Base-by-base conservation (phyloP, 2,888 invertebrate genomes). In the Cheilosia scutellata region DNA sequence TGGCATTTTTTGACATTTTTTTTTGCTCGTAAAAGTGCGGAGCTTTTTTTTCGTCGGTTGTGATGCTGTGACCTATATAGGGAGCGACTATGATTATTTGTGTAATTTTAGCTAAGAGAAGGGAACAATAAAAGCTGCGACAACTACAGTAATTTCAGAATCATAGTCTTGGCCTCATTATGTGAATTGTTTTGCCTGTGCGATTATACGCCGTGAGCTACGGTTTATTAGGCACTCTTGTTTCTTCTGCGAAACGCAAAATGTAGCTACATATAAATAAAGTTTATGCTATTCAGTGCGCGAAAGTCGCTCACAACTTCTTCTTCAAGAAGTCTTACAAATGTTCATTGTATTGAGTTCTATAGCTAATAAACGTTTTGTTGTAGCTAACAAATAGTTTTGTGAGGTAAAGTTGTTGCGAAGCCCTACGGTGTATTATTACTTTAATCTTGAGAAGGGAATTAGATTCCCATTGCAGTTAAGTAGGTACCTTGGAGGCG, bases 241-340 rank as follows among this genome's bases (percentile, higher is more conserved):
- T 79, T 53, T 49, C 20, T 42, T 57, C 20, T 2, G 25, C 5
- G 7, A 29, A 47, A 11, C 11, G 42, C 44, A 65, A 40, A 53
- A 16, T 44, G 31, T 27, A 9, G 25, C 27, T n/a, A n/a, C 2
- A 11, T 9, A 16, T 13, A 57, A 31, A 53, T 29, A 16, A 51
- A 25, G 44, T 60, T 62, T 40, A 72, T 77, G 77, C 47, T 66
- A 51, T 74, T 84, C 58, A 65, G 57, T 79, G 75, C 53, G 29
- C 49, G 53, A 63, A 75, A 63, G 63, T 70, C 11, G 47, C 29
- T 49, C 49, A 20, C 9, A 57, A 74, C 57, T 75, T 68, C 62
- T 49, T 42, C 37, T 25, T 16, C n/a, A 33, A 29, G 83, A 84
- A 79, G 70, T 33, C 74, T 49, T 60, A 70, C 13, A 71, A 66